Base-by-base conservation (phyloP, 1,140 invertebrate species). In the Parasteatoda tepidariorum region DNA sequence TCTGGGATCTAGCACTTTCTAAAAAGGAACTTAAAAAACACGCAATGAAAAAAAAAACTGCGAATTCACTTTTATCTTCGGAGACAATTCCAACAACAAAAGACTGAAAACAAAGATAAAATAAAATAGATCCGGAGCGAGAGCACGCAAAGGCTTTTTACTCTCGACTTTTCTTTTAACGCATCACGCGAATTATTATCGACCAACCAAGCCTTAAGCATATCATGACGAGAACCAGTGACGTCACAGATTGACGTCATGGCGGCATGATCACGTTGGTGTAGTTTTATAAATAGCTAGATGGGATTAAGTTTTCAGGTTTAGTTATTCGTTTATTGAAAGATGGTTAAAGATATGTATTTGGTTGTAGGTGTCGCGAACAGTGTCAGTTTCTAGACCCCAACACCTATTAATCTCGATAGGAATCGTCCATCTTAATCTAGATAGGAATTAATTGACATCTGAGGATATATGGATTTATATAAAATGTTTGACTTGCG, bases 211-310 rank as follows among this genome's bases (percentile, higher is more conserved):
- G 31, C 68, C 78, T 62, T 70, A 82, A 82, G 62, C 66, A 54
- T 70, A 82, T 70, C 55, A 82, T 82, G 67, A 34, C 34, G 59
- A 67, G 76, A 33, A 26, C 24, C 41, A 15, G 76, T 79, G 76
- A 82, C 78, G 78, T 82, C 78, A 71, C 67, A 31, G 78, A 70
- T 82, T 82, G 78, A 82, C 78, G 78, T 82, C 78, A 82, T 82
- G 33, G 30, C 66, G 28, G 55, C 66, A 41, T 33, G 78, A 82
- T 82, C 67, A 71, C 78, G 55, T 70, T 82, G 54, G 78, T 38
- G 24, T 54, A n/a, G 78, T 31, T 71, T 82, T 82, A 82, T 82
- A 82, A 82, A 82, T 82, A 82, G 78, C 66, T 70, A 34, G 28
- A 30, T 22, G 34, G 54, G 78, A 82, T 78, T 33, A 57, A 24